Evolutionary conservation across 2,113 vertebrate genomes (phyloP), one percentile per base, ranked within the genome.

Genomic region (Barnardius zonarius): DNA sequence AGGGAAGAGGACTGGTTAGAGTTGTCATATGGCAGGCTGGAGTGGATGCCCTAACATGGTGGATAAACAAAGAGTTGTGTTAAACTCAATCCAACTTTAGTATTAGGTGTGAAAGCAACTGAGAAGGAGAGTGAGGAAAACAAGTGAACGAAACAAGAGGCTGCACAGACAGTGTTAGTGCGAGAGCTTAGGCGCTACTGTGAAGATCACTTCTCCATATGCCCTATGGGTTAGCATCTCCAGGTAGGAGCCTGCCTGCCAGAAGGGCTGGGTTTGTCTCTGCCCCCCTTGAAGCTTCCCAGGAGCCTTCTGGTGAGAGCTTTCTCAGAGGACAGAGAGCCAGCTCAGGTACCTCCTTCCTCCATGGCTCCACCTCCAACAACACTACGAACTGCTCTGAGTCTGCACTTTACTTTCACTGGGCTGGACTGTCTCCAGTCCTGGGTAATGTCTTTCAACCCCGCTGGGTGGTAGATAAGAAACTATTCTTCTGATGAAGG

Each of bases 1-100:
- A 97, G 97, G 96, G 98, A 97, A 98, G 94, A 98, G 95, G 94
- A 92, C 74, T 92, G 95, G 97, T 98, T 98, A 98, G 97, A 98
- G 86, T 11, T 22, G 87, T 95, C 87, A 93, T 39, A 66, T 7
- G 80, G 89, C 77, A 97, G 90, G 90, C 85, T 25, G 91, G 83
- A 88, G 63, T 6, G 48, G 57, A 17, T 7, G 88, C 86, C 82
- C 30, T 6, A 61, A 57, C 61, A 75, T 25, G 15, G 75, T 5
- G 76, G 80, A 17, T 49, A 37, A 31, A 57, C 83, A 33, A n/a
- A 57, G 85, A 51, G 55, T 8, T 3, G 30, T 52, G 84, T 83
- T 87, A 79, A 63, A 75, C 16, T 66, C 64, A 27, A 57, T 7
- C 91, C 78, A 49, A 44, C 66, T 79, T 48, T 9, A 68, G 92